These are phyloP conservation scores for Sternotherus odoratus DNA, from an alignment of 2,797 vertebrate species.

Conservation along the genomic window DNA sequence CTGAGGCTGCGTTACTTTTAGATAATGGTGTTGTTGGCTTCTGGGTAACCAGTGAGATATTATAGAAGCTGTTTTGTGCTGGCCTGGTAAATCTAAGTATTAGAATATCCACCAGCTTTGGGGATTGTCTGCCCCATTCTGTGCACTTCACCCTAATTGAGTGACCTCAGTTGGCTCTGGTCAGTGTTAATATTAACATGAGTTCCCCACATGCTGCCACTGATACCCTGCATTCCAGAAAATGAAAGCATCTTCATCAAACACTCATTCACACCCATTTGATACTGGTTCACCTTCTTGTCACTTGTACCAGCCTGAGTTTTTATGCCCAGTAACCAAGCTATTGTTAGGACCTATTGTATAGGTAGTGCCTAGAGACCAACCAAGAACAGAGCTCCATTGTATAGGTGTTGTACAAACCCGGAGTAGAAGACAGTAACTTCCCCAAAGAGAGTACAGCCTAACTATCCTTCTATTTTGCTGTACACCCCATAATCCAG, in stretches of 20 bases:
- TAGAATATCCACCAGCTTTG: no score
- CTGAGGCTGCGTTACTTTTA: no score
- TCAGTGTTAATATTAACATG: not conserved
- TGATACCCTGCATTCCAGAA: not conserved
- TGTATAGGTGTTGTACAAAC: not conserved
- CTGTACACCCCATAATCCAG: fast-evolving
- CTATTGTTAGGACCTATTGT: not conserved
- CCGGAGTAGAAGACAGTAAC: not conserved
- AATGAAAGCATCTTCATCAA: not conserved
- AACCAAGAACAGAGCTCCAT: not conserved
- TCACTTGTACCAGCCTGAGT: not conserved
- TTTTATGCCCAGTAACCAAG: not conserved
- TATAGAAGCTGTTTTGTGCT: no score
- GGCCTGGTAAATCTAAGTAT: no score
- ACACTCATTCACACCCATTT: fast-evolving
- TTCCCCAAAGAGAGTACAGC: not conserved
- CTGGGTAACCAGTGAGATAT: no score
- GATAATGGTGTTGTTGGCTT: no score
- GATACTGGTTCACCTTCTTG: not conserved
- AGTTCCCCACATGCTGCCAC: not conserved
- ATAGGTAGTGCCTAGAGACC: not conserved
- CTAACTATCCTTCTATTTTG: not conserved
- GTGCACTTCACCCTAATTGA: no score
- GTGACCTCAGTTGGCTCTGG: no score
- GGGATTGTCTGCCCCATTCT: no score